Evolutionary conservation across 2,797 vertebrate genomes (phyloP).

Genomic region (Silurus lanzhouensis): DNA sequence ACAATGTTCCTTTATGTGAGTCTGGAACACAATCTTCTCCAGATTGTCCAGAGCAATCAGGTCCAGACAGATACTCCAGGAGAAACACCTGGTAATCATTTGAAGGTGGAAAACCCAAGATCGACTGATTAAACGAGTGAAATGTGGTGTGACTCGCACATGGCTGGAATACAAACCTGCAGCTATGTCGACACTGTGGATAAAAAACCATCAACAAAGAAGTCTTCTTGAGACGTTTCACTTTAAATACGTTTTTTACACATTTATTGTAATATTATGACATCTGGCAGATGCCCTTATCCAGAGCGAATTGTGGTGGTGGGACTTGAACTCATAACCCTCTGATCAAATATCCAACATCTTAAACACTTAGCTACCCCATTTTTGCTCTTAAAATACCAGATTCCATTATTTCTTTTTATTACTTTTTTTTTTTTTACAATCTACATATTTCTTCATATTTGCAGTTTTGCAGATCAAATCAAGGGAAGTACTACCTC

Average conservation of each 20-base stretch:
- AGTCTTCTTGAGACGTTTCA: not conserved
- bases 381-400: no score
- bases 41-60: not conserved
- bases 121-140: not conserved
- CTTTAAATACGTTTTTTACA: not conserved
- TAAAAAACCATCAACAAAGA: not conserved
- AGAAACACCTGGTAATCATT: conserved; percentile 4
- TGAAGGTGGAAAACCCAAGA: not conserved
- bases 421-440: no score
- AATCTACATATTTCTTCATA: no score
- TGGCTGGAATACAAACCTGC: not conserved
- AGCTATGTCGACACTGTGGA: not conserved
- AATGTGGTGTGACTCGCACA: not conserved
- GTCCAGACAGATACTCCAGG: not conserved
- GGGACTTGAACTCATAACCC: no score
- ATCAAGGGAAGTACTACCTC: no score
- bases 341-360: no score
- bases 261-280: no score
- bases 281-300: no score
- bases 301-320: no score
- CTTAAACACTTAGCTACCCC: no score
- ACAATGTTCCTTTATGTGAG: not conserved
- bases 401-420: no score
- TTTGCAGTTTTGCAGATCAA: no score
- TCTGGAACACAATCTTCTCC: not conserved